Conservation (phyloP, 2,888 invertebrate genomes). For the Acanthoscelides obtectus region DNA sequence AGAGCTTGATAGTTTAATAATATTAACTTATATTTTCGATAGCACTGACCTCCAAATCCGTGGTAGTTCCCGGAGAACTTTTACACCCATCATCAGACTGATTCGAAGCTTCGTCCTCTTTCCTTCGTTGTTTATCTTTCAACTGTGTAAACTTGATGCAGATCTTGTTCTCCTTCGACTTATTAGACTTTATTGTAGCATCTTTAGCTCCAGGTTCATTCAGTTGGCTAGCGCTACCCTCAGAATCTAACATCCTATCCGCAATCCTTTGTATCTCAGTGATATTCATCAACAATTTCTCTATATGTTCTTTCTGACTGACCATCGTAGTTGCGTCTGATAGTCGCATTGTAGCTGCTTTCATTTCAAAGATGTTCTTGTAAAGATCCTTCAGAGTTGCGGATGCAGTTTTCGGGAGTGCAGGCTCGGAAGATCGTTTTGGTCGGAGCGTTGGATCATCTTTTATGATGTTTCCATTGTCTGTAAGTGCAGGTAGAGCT, state of each 20-base stretch:
- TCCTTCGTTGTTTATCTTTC: slow-evolving; percentile 11
- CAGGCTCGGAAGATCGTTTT: background rate
- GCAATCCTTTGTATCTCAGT: slow-evolving; percentile 18
- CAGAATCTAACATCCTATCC: slow-evolving; percentile 7
- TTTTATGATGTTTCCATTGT: background rate
- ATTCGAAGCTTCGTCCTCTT: slow-evolving; percentile 3
- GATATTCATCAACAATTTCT: slow-evolving; percentile 16
- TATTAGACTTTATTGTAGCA: slow-evolving; percentile 4
- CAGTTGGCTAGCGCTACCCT: background rate
- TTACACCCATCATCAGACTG: slow-evolving; percentile 8
- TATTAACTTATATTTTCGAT: slow-evolving; percentile 9
- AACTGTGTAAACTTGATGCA: slow-evolving; percentile 21
- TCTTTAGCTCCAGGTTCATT: slow-evolving; percentile 2
- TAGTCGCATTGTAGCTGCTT: slow-evolving; percentile 10
- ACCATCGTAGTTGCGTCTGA: slow-evolving; percentile 8
- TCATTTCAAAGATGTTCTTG: slow-evolving; percentile 17
- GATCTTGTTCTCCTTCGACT: slow-evolving; percentile 20
- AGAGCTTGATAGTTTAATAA: no score
- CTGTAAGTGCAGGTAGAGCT: background rate
- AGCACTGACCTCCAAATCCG: slow-evolving; percentile 5
- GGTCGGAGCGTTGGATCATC: background rate
- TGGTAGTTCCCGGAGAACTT: background rate
- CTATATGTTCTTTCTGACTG: slow-evolving; percentile 14
- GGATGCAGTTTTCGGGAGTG: background rate
- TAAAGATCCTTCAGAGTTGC: slow-evolving; percentile 15